phyloP scores from a whole-genome alignment of 2,888 invertebrate species.

The Stramonita haemastoma region DNA sequence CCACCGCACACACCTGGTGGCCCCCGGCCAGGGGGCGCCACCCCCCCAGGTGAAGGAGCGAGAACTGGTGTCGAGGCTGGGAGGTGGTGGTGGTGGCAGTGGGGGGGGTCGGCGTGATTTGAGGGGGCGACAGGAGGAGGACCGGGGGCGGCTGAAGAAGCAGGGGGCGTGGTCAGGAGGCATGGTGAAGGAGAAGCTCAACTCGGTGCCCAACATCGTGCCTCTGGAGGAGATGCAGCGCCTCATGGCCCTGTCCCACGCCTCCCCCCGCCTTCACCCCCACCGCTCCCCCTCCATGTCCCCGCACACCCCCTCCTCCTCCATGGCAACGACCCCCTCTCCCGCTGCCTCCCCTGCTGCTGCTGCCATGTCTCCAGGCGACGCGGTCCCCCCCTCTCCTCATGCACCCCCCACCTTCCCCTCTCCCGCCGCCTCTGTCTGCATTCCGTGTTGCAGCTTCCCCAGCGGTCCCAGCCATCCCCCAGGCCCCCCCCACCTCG shows the following conservation, averaged over 20 bases:
- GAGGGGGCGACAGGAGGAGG: neutral
- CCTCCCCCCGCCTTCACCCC: neutral
- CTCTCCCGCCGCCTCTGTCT: neutral
- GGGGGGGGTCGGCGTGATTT: neutral
- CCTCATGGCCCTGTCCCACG: neutral
- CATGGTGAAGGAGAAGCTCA: slow-evolving; percentile 30
- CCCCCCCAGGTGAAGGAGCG: neutral
- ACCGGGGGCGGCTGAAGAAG: neutral
- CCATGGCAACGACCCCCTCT: neutral
- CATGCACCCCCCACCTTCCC: neutral
- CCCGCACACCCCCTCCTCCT: neutral
- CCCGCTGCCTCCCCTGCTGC: neutral
- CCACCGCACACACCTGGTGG: neutral
- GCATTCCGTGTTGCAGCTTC: neutral
- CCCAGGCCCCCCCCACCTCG: neutral
- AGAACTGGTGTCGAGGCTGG: neutral
- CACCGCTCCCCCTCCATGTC: neutral
- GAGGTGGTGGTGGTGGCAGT: neutral
- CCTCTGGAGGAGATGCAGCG: slow-evolving; percentile 31
- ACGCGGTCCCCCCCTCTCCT: neutral
- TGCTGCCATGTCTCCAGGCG: neutral
- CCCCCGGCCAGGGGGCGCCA: neutral
- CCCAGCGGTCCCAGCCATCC: neutral
- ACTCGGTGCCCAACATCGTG: neutral
- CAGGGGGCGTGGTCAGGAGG: slow-evolving; percentile 19